Conservation (phyloP, 2,113 vertebrate genomes). For the Trochalopteron elliotii region DNA sequence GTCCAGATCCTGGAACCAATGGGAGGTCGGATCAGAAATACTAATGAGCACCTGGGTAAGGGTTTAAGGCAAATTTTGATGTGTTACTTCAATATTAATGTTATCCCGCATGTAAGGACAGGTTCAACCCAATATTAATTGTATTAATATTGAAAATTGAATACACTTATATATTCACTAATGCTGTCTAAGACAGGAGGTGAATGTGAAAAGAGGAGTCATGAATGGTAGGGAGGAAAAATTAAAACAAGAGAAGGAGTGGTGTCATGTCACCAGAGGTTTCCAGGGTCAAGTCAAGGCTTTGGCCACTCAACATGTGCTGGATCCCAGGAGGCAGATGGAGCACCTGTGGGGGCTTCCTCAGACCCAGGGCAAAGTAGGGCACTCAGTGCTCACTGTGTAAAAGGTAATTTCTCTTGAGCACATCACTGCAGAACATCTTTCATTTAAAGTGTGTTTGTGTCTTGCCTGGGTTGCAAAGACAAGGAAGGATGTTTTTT, state of each 20-base stretch:
- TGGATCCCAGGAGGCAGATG: neutral
- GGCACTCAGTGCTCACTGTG: neutral
- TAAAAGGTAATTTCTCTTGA: neutral
- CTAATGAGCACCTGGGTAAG: neutral
- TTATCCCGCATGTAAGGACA: neutral
- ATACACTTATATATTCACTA: neutral
- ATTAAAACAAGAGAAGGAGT: neutral
- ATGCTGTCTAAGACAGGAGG: neutral
- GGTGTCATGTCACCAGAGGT: neutral
- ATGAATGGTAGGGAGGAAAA: neutral
- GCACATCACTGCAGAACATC: fast-evolving
- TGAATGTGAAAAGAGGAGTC: neutral
- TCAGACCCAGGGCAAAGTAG: neutral
- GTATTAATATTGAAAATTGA: neutral
- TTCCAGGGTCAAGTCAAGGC: neutral
- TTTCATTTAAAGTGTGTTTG: neutral
- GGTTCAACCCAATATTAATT: neutral
- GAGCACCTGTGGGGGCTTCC: neutral
- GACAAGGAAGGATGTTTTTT: neutral
- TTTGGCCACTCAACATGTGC: fast-evolving
- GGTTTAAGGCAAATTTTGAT: neutral
- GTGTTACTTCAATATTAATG: neutral
- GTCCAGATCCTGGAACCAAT: neutral
- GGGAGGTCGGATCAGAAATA: neutral
- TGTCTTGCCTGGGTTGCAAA: neutral